Conservation (phyloP, 2,888 invertebrate genomes). For the Idaea aversata region DNA sequence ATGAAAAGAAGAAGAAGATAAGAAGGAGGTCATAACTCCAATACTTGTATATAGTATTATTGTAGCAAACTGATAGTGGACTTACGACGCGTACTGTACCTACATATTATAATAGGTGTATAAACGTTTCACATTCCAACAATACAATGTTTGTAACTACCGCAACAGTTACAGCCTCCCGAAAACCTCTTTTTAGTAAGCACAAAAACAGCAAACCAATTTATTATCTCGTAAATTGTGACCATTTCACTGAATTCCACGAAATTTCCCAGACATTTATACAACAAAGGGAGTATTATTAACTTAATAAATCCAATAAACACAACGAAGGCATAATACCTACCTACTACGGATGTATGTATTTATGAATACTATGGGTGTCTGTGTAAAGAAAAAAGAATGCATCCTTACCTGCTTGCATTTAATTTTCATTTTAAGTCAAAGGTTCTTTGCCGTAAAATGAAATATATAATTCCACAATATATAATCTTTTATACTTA, state of each 20-base stretch:
- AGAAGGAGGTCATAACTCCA: too few species aligned
- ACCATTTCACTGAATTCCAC: not conserved
- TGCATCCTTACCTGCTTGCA: not conserved
- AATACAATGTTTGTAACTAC: too few species aligned
- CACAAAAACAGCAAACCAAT: not conserved
- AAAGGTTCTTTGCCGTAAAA: too few species aligned
- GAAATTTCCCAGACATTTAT: slow-evolving; percentile 1
- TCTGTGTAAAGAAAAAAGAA: not conserved
- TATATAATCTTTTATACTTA: too few species aligned
- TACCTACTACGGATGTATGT: not conserved
- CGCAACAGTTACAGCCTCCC: not conserved
- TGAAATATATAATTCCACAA: too few species aligned
- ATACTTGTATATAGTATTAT: too few species aligned
- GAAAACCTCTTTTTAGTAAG: slow-evolving; percentile 1
- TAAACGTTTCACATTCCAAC: too few species aligned
- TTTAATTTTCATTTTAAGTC: not conserved
- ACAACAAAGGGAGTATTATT: slow-evolving; percentile 1
- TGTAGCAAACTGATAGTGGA: too few species aligned
- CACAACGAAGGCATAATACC: not conserved
- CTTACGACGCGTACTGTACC: too few species aligned
- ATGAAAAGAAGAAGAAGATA: too few species aligned
- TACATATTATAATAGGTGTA: too few species aligned
- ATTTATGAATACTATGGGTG: not conserved
- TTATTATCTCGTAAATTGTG: slow-evolving; percentile 1
- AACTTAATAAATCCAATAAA: not conserved